phyloP scores from a whole-genome alignment of 2,888 invertebrate genomes.

The Entomobrya proxima region DNA sequence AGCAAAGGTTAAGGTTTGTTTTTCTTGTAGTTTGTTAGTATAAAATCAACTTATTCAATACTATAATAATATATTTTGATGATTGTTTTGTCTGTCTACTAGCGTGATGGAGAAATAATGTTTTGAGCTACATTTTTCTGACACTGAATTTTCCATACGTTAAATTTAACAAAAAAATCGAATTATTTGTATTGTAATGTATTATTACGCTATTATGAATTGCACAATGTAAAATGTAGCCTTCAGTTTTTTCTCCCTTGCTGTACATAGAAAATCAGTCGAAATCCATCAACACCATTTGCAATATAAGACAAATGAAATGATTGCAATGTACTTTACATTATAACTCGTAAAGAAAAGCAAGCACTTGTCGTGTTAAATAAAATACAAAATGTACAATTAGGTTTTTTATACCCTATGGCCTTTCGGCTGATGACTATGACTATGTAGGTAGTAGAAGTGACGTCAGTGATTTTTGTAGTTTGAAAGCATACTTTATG shows the following conservation, averaged over 20 bases:
- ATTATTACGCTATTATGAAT: neutral
- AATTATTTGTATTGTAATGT: neutral
- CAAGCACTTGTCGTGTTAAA: neutral
- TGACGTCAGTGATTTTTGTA: neutral
- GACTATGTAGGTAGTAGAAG: neutral
- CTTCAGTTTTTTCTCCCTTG: conserved; percentile 17
- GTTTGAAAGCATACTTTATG: no score
- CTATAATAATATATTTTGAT: no score
- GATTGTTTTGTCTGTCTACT: no score
- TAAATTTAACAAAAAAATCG: neutral
- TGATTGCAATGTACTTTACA: neutral
- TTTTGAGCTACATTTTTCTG: neutral
- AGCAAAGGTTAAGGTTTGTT: neutral
- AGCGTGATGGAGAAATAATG: no score
- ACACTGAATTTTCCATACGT: neutral
- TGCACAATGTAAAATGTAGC: conserved; percentile 44
- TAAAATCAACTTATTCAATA: no score
- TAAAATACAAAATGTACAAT: neutral
- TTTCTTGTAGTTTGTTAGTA: neutral
- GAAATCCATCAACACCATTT: neutral
- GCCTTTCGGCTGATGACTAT: neutral
- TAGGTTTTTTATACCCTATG: neutral
- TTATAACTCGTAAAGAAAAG: neutral
- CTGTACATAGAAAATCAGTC: neutral
- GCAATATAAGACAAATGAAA: neutral